Evolutionary conservation across 2,113 vertebrate species (phyloP).

Genomic region (Triplophysa rosa): DNA sequence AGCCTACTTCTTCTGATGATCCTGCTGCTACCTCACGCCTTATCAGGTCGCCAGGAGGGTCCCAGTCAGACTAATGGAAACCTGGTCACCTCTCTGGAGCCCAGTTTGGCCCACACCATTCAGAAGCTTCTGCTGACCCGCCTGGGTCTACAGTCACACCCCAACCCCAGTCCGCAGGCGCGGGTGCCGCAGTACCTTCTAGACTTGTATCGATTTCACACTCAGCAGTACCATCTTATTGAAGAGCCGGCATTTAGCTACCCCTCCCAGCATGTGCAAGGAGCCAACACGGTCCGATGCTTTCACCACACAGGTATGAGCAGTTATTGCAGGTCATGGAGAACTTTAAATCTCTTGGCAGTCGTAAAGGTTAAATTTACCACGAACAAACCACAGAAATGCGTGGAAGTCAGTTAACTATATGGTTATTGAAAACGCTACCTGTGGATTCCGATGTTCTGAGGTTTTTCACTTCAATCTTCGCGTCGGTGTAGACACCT

Average conservation of each 20-base stretch:
- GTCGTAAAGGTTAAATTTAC: constrained; percentile 9
- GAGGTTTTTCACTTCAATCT: constrained; percentile 35
- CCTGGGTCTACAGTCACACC: constrained; percentile 70
- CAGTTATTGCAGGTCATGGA: neutral
- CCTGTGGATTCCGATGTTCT: constrained; percentile 24
- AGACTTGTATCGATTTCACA: constrained; percentile 78
- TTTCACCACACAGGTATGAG: constrained; percentile 77
- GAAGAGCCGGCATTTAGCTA: constrained; percentile 73
- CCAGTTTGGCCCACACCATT: constrained; percentile 68
- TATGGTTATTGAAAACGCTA: constrained; percentile 19
- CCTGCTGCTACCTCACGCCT: constrained; percentile 78
- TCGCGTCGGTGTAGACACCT: constrained; percentile 19
- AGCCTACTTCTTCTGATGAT: constrained; percentile 80
- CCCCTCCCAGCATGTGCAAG: constrained; percentile 72
- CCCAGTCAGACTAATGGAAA: constrained; percentile 64
- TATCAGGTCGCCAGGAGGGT: constrained; percentile 72
- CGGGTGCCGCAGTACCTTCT: constrained; percentile 75
- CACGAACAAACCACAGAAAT: neutral
- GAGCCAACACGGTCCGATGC: constrained; percentile 78
- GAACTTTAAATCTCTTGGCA: constrained; percentile 18
- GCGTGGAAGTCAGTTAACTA: constrained; percentile 19
- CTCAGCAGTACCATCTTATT: constrained; percentile 75
- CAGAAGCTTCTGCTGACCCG: constrained; percentile 61
- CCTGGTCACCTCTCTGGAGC: constrained; percentile 55
- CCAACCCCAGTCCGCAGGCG: constrained; percentile 69